These are phyloP conservation scores for Dicaeum eximium DNA, from an alignment of 2,113 vertebrate genomes.

Conservation along the genomic window DNA sequence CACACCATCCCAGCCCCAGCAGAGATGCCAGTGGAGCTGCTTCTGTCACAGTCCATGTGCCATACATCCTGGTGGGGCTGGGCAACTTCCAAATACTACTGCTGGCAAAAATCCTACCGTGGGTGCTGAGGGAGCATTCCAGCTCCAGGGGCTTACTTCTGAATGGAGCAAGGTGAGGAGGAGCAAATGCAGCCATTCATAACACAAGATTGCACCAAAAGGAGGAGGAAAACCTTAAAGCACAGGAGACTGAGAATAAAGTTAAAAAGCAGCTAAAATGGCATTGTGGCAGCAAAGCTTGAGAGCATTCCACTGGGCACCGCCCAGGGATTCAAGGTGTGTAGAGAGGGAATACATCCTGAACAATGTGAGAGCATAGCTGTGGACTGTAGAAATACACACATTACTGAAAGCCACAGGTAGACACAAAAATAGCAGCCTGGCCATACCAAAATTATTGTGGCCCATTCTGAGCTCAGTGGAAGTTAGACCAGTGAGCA, in stretches of 20 bases:
- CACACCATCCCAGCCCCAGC: neutral
- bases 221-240: neutral
- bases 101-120: neutral
- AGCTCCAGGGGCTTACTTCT: neutral
- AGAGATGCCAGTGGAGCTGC: neutral
- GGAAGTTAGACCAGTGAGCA: neutral
- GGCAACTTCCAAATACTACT: neutral
- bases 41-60: neutral
- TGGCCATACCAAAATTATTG: neutral
- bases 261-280: neutral
- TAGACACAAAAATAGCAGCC: neutral
- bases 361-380: neutral
- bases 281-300: neutral
- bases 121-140: neutral
- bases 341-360: neutral
- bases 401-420: neutral
- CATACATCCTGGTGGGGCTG: neutral
- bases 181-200: neutral
- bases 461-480: neutral
- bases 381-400: neutral
- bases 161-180: neutral
- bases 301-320: neutral
- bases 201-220: neutral
- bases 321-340: neutral
- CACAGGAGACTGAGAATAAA: neutral